Conservation (phyloP, 2,888 invertebrate genomes). For the Drosophila algonquin region DNA sequence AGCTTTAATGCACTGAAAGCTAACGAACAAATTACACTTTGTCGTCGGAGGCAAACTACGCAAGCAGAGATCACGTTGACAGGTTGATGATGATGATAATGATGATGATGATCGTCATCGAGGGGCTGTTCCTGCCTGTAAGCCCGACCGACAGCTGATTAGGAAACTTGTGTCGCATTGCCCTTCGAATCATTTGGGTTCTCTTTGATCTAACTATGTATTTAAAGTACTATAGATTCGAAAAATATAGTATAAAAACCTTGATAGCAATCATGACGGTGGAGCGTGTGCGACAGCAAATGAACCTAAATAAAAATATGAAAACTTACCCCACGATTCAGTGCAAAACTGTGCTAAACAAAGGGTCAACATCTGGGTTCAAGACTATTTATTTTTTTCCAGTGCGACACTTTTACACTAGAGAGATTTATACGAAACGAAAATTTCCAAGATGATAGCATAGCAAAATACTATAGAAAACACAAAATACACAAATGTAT, state of each 20-base stretch:
- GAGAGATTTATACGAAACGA: conserved; percentile 1
- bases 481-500: conserved; percentile 2
- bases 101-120: conserved; percentile 10
- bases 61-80: conserved; percentile 29
- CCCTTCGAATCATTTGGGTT: conserved; percentile 34
- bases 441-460: conserved; percentile 20
- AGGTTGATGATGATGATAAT: conserved; percentile 6
- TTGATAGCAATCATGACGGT: conserved; percentile 20
- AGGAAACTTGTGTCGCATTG: conserved; percentile 11
- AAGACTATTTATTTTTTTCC: conserved; percentile 24
- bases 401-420: conserved; percentile 14
- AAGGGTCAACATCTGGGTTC: conserved; percentile 36
- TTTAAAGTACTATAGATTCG: conserved; percentile 2
- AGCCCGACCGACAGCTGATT: conserved; percentile 16
- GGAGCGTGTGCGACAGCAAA: conserved; percentile 10
- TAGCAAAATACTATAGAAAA: neutral
- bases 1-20: conserved; percentile 1
- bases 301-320: neutral
- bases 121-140: neutral
- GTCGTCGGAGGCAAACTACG: conserved; percentile 19
- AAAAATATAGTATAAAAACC: conserved; percentile 10
- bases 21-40: conserved; percentile 17
- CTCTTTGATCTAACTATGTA: neutral
- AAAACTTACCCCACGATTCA: conserved; percentile 1
- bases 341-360: conserved; percentile 6